phyloP scores from a whole-genome alignment of 1,140 invertebrate genomes.

The Oreohelix idahoensis region DNA sequence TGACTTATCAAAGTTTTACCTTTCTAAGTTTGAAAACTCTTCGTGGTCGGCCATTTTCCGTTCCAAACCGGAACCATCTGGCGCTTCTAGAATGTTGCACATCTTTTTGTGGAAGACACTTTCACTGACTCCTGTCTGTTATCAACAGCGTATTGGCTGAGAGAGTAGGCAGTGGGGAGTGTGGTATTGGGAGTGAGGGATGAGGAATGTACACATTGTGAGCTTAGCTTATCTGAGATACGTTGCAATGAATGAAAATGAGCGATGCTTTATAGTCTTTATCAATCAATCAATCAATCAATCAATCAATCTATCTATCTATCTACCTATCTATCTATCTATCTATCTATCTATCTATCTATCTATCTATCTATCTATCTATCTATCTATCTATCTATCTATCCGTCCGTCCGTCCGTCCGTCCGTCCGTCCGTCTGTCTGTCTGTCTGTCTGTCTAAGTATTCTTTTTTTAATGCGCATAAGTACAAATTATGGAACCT shows the following conservation, averaged over 20 bases:
- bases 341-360: too few species aligned
- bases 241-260: too few species aligned
- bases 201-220: not conserved
- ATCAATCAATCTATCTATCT: not conserved
- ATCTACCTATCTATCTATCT: not conserved
- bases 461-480: not conserved
- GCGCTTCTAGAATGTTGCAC: not conserved
- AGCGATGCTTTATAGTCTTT: too few species aligned
- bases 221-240: too few species aligned
- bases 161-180: not conserved
- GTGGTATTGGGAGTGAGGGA: not conserved
- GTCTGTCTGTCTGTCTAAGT: not conserved
- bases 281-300: too few species aligned
- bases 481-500: too few species aligned
- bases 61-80: not conserved
- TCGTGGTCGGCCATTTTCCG: conserved; percentile 13
- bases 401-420: too few species aligned
- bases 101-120: conserved; percentile 4
- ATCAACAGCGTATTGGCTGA: not conserved
- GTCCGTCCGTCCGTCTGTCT: not conserved
- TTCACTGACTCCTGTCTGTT: conserved; percentile 23
- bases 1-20: too few species aligned
- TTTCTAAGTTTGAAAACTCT: conserved; percentile 20
- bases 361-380: too few species aligned
- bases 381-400: too few species aligned